Evolutionary conservation across 2,888 invertebrate genomes (phyloP).

Genomic region (Synanthedon myopaeformis): DNA sequence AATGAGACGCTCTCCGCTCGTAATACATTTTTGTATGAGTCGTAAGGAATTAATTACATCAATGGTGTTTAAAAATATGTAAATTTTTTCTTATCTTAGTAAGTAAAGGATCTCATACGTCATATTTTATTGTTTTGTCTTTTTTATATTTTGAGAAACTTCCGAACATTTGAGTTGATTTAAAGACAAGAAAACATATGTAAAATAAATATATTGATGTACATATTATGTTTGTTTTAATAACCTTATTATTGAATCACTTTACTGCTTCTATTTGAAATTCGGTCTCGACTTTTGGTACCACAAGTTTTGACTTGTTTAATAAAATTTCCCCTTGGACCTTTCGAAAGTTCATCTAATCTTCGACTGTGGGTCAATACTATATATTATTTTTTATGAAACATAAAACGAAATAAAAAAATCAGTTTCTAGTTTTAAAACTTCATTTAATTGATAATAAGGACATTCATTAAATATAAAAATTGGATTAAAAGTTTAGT

Average conservation of each 20-base stretch:
- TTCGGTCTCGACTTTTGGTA: too few relatives aligned
- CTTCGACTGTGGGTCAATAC: too few relatives aligned
- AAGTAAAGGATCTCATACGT: slow-evolving; percentile 70
- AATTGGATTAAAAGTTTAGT: too few relatives aligned
- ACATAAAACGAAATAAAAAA: too few relatives aligned
- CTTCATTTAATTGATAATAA: too few relatives aligned
- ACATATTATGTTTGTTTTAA: slow-evolving; percentile 53
- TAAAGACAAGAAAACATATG: slow-evolving; percentile 71
- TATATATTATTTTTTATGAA: too few relatives aligned
- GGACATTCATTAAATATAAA: too few relatives aligned
- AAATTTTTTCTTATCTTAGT: slow-evolving; percentile 69
- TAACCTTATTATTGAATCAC: slow-evolving; percentile 6
- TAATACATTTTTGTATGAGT: slow-evolving; percentile 41
- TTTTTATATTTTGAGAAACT: slow-evolving; percentile 70
- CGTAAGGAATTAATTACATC: slow-evolving; percentile 62
- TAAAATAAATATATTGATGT: slow-evolving; percentile 71
- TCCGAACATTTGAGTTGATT: slow-evolving; percentile 68
- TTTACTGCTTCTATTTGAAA: too few relatives aligned
- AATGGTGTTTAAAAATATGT: slow-evolving; percentile 57
- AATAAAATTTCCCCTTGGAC: too few relatives aligned
- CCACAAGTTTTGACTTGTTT: too few relatives aligned
- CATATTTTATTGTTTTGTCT: slow-evolving; percentile 69
- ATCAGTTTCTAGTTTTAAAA: too few relatives aligned
- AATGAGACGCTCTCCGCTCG: not conserved
- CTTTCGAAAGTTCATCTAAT: too few relatives aligned